Evolutionary conservation across 2,797 vertebrate genomes (phyloP).

Genomic region (Pelodytes ibericus): DNA sequence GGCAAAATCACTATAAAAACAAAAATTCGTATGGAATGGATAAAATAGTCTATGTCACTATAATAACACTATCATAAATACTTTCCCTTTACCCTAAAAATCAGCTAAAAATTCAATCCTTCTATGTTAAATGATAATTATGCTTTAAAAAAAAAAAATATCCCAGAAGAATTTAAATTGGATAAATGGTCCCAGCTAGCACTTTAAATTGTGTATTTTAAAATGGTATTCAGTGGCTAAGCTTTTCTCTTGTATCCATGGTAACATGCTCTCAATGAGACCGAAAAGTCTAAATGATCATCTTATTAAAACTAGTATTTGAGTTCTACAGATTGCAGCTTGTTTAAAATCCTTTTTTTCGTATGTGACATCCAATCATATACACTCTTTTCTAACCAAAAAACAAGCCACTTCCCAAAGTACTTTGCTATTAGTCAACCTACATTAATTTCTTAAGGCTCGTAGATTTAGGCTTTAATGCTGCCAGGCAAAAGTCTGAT

Average conservation of each 20-base stretch:
- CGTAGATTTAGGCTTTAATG: slow-evolving; percentile 55
- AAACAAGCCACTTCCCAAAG: slow-evolving; percentile 56
- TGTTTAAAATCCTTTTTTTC: slow-evolving; percentile 51
- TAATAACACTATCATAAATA: too few species aligned
- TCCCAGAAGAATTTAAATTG: slow-evolving; percentile 32
- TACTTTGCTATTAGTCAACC: slow-evolving; percentile 54
- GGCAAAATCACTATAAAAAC: too few species aligned
- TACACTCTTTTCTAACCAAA: slow-evolving; percentile 56
- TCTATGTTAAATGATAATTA: too few species aligned
- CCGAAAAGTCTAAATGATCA: slow-evolving; percentile 58
- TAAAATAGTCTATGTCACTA: too few species aligned
- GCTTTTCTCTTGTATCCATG: slow-evolving; percentile 62
- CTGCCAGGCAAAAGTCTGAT: slow-evolving; percentile 48
- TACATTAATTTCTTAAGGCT: slow-evolving; percentile 59
- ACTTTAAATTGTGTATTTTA: slow-evolving; percentile 45
- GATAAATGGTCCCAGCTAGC: slow-evolving; percentile 41
- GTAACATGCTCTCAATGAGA: slow-evolving; percentile 65
- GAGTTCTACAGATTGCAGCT: slow-evolving; percentile 60
- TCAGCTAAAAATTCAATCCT: too few species aligned
- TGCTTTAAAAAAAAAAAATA: too few species aligned
- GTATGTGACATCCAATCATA: slow-evolving; percentile 51
- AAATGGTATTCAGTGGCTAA: slow-evolving; percentile 47
- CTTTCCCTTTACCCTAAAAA: too few species aligned
- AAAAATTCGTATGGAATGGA: too few species aligned
- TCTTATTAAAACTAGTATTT: slow-evolving; percentile 63